A percentile compares a stretch with the other conserved stretches of the same genome.
These are phyloP conservation scores for Pitangus sulphuratus DNA, from an alignment of 2,797 vertebrate species.

Conservation along the genomic window DNA sequence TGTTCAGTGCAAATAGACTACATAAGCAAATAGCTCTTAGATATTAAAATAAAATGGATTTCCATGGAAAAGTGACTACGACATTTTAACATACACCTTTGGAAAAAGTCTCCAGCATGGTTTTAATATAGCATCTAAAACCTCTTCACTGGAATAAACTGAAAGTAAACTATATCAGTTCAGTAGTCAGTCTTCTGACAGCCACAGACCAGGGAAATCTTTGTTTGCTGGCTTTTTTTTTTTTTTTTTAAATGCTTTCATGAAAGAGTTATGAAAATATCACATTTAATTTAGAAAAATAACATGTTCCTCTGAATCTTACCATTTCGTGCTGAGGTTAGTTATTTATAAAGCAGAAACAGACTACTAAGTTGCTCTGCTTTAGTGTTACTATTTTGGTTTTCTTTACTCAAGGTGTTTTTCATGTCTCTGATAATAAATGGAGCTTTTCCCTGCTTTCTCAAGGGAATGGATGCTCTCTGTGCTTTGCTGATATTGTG, in stretches of 20 bases:
- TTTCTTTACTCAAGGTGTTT: slow-evolving; percentile 60
- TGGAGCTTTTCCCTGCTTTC: slow-evolving; percentile 21
- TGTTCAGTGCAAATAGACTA: background rate
- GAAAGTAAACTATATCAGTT: background rate
- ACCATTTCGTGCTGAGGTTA: background rate
- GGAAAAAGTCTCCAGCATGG: background rate
- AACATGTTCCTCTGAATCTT: background rate
- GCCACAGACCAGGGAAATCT: background rate
- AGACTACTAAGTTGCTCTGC: background rate
- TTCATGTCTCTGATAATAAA: slow-evolving; percentile 53
- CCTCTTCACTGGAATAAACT: background rate
- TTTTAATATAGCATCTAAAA: background rate
- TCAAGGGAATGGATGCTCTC: slow-evolving; percentile 40
- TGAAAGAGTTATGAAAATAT: background rate
- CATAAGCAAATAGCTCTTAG: background rate
- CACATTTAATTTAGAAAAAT: background rate
- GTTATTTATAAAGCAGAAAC: background rate
- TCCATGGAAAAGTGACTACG: background rate
- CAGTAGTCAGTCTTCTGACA: background rate
- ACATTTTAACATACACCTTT: background rate
- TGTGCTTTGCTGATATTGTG: slow-evolving; percentile 42
- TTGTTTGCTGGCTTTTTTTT: background rate
- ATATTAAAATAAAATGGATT: background rate
- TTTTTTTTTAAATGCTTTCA: background rate
- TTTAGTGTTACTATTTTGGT: slow-evolving; percentile 60